Base-by-base conservation (phyloP, 2,113 vertebrate species). In the Chionomys nivalis region DNA sequence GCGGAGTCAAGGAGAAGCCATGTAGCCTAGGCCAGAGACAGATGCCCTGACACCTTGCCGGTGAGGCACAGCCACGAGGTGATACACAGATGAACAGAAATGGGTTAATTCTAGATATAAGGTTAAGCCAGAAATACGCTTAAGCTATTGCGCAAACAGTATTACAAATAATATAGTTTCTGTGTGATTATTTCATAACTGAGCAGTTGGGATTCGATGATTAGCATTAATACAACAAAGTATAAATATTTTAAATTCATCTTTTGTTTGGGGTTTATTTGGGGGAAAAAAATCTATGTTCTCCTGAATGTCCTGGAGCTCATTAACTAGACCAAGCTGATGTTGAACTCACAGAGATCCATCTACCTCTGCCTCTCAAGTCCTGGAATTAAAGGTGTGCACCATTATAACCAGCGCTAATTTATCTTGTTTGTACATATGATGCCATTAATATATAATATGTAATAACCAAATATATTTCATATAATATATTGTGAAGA, bases 201-300 rank as follows among this genome's bases (percentile, higher is more conserved):
- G 55, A 58, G 55, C 17, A 58, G 55, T 58, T 58, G 58, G 58
- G 19, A 58, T 21, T 58, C 19, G 21, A 58, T 21, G 58, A 58
- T 21, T 19, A 58, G 58, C 5, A 58, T 58, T 58, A 58, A 58
- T 85, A 94, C 6, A 82, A 55, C 9, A 82, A 81, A 47, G 19
- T 77, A 58, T 78, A 93, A 42, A 88, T 63, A 66, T 90, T 83
- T 92, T 96, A 92, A 12, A 63, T 87, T 91, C 76, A 55, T 75
- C 8, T 11, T 66, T 66, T 86, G 42, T 47, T 26, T 79, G 66
- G 23, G 5, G 26, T 28, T 75, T 39, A n/a, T 81, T 58, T 10
- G 2, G 33, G 2, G 52, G 14, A 16, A 55, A 16, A 52, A 55
- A 16, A 55, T 55, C 52, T 55, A 14, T 55, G 52, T n/a, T n/a